A percentile compares a stretch with the other conserved stretches of the same genome.
These are phyloP conservation scores for Kryptolebias marmoratus DNA, from an alignment of 2,113 vertebrate genomes.

Conservation along the genomic window DNA sequence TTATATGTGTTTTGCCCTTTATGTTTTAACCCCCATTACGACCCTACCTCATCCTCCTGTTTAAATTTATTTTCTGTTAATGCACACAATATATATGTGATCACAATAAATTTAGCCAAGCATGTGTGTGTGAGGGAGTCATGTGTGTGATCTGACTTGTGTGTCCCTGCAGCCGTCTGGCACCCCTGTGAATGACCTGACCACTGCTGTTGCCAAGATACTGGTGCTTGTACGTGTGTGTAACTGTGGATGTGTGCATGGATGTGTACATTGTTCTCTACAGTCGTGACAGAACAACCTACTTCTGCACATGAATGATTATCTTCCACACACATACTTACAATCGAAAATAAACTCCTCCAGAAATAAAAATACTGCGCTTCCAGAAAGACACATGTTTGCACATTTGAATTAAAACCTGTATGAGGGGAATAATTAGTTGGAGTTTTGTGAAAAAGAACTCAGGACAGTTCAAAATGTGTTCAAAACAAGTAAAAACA, in stretches of 20 bases:
- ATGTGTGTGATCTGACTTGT: constrained; percentile 35
- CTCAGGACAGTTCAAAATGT: too few relatives aligned
- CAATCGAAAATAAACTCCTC: constrained; percentile 28
- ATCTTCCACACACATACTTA: constrained; percentile 16
- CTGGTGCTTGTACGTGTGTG: constrained; percentile 18
- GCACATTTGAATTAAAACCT: background rate
- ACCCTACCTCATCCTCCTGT: background rate
- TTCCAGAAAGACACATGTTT: background rate
- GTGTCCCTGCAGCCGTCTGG: constrained; percentile 65
- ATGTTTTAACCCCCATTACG: constrained; percentile 2
- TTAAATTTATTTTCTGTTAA: background rate
- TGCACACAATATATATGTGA: constrained; percentile 2
- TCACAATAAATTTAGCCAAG: constrained; percentile 19
- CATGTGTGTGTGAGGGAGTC: constrained; percentile 21
- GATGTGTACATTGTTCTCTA: constrained; percentile 8
- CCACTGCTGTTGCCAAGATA: constrained; percentile 66
- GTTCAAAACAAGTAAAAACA: too few relatives aligned
- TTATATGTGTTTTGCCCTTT: background rate
- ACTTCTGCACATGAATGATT: constrained; percentile 20
- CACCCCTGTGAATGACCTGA: constrained; percentile 65
- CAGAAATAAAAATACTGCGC: constrained; percentile 11
- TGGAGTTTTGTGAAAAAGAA: too few relatives aligned
- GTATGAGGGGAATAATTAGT: background rate
- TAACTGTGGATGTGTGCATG: constrained; percentile 16
- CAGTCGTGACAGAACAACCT: constrained; percentile 1